A percentile compares a stretch with the other conserved stretches of the same genome.
Evolutionary conservation across 2,113 vertebrate genomes (phyloP).

Genomic region (Dicrurus megarhynchus): DNA sequence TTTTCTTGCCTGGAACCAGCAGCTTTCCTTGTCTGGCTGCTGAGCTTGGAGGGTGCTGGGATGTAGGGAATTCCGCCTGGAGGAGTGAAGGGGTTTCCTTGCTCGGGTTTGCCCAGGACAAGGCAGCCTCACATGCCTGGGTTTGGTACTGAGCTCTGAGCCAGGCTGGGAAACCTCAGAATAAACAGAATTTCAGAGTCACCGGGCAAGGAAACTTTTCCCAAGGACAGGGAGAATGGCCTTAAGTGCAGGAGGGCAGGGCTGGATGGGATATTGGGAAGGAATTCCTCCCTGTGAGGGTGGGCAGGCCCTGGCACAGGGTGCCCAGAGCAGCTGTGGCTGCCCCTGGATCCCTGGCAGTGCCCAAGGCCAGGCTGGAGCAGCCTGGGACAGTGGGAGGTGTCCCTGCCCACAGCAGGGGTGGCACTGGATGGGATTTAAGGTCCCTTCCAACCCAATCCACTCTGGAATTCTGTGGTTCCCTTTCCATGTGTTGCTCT

Average conservation of each 20-base stretch:
- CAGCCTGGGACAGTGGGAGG: not conserved
- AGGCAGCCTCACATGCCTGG: not conserved
- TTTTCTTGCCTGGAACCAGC: conserved; percentile 18
- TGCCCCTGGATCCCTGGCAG: not conserved
- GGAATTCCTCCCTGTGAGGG: not conserved
- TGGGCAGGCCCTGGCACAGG: not conserved
- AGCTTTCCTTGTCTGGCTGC: conserved; percentile 24
- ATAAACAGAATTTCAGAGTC: not conserved
- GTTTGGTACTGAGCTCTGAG: not conserved
- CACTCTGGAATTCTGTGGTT: not conserved
- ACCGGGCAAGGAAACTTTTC: not conserved
- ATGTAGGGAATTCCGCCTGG: not conserved
- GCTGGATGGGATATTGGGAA: not conserved
- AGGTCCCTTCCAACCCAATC: not conserved
- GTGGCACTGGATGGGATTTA: not conserved
- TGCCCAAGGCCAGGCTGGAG: not conserved
- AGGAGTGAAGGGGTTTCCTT: not conserved
- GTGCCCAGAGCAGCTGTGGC: not conserved
- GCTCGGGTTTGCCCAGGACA: conserved; percentile 38
- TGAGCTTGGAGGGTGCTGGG: not conserved
- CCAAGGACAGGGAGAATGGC: too few relatives aligned
- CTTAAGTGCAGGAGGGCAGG: not conserved
- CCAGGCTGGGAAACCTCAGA: not conserved
- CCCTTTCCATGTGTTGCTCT: accelerated
- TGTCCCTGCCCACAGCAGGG: not conserved